Base-by-base conservation (phyloP, 2,113 vertebrate species). In the Lethenteron reissneri region DNA sequence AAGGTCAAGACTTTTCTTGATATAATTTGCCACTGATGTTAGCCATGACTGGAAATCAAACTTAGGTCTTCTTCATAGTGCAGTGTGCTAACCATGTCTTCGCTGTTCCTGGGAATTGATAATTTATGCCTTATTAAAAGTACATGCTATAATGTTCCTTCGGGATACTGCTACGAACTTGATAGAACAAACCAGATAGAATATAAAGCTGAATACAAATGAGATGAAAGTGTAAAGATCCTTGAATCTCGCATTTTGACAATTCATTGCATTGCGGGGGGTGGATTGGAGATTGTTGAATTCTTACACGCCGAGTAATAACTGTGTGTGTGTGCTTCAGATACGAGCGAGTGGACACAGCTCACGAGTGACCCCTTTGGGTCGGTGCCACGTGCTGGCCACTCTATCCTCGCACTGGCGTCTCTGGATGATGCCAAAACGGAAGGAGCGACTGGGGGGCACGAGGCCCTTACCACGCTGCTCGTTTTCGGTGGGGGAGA, bases 401-500 rank as follows among this genome's bases (percentile, higher is more conserved):
- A 91, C 79, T 84, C 83, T 3, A 68, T 92, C 73, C 78, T 88
- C 13, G 72, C 75, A 70, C 70, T 86, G 74, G 75, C 72, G 57
- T 75, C 76, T 15, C 71, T 74, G 17, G 70, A 70, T 7, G 41
- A 41, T 57, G 76, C 69, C 1, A 76, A 81, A 14, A 12, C 62
- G 3, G 77, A 81, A 68, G 78, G 78, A 70, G 74, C 76, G 12
- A 75, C 78, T 7, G 77, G 57, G 12, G 70, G 73, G 8, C 72
- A 80, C 17, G 71, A 73, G 2, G 75, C 75, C 8, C 57, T 74
- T 56, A 82, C 79, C 71, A 80, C 72, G 0, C 57, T 90, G 70
- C 76, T 90, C 71, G 76, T 89, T 70, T 89, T 89, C 56, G 88
- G 88, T 9, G 88, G 89, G 12, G 87, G 84, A 1, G 82, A 89